phyloP scores from a whole-genome alignment of 2,113 vertebrate genomes.

The Antennarius striatus region DNA sequence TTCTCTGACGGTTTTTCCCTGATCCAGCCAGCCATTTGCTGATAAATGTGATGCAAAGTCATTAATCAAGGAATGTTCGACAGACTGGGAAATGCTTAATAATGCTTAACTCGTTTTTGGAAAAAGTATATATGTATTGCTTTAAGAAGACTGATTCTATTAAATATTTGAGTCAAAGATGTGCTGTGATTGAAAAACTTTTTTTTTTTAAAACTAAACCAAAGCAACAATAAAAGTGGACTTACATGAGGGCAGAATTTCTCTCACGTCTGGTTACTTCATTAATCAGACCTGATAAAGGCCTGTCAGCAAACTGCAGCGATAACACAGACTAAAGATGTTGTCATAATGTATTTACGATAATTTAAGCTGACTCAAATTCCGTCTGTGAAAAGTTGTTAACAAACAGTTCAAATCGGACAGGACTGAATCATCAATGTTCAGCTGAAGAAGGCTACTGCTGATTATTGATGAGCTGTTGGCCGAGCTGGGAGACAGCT shows the following conservation, averaged over 20 bases:
- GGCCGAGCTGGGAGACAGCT: neutral
- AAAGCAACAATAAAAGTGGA: slow-evolving; percentile 19
- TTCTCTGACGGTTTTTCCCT: slow-evolving; percentile 10
- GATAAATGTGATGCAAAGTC: slow-evolving; percentile 11
- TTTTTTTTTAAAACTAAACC: slow-evolving; percentile 18
- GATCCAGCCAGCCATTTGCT: neutral
- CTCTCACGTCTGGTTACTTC: slow-evolving; percentile 34
- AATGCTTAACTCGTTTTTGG: neutral
- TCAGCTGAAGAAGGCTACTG: neutral
- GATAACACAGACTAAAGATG: slow-evolving; percentile 9
- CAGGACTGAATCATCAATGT: too few species aligned
- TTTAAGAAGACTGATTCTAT: slow-evolving; percentile 28
- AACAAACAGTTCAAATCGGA: too few species aligned
- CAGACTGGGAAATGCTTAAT: slow-evolving; percentile 19
- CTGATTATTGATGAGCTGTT: slow-evolving; percentile 7
- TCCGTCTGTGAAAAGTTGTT: too few species aligned
- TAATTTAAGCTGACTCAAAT: too few species aligned
- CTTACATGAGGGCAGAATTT: slow-evolving; percentile 47
- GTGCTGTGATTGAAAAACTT: slow-evolving; percentile 37
- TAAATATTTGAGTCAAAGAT: neutral
- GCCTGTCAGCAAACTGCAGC: slow-evolving; percentile 14
- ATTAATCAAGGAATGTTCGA: slow-evolving; percentile 18
- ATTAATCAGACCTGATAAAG: slow-evolving; percentile 64
- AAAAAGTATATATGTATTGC: slow-evolving; percentile 15
- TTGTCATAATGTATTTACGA: slow-evolving; percentile 13